These are phyloP conservation scores for Pocillopora verrucosa DNA, from an alignment of 64 coral and sea anemone genomes.

Conservation along the genomic window DNA sequence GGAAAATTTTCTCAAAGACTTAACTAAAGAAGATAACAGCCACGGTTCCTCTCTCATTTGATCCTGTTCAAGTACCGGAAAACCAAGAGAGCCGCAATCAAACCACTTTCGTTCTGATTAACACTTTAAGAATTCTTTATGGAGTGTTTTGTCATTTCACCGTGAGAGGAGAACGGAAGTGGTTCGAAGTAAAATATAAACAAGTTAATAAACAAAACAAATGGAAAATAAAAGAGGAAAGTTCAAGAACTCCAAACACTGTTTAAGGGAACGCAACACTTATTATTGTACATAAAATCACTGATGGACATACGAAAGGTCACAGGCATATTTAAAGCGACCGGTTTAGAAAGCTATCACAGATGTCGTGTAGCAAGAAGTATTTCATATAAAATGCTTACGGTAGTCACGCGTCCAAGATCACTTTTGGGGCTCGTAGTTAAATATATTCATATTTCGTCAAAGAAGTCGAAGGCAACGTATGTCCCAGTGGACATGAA, in stretches of 20 bases:
- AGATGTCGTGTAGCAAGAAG: no score
- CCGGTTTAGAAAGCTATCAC: not conserved
- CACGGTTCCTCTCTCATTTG: not conserved
- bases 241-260: not conserved
- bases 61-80: not conserved
- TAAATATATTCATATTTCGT: not conserved
- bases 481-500: not conserved
- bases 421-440: not conserved
- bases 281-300: not conserved
- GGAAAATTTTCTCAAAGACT: not conserved
- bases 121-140: constrained; percentile 9
- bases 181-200: not conserved
- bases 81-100: not conserved
- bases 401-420: not conserved
- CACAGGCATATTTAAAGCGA: not conserved
- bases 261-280: not conserved
- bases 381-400: not conserved
- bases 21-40: not conserved
- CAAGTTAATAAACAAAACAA: not conserved
- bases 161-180: not conserved
- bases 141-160: not conserved
- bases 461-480: not conserved
- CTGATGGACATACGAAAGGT: no score
- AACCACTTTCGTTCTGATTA: constrained; percentile 22
- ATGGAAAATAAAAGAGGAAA: not conserved